Evolutionary conservation across 2,888 invertebrate genomes (phyloP), one percentile per base, ranked within the genome.

Genomic region (Perithous albicinctus): DNA sequence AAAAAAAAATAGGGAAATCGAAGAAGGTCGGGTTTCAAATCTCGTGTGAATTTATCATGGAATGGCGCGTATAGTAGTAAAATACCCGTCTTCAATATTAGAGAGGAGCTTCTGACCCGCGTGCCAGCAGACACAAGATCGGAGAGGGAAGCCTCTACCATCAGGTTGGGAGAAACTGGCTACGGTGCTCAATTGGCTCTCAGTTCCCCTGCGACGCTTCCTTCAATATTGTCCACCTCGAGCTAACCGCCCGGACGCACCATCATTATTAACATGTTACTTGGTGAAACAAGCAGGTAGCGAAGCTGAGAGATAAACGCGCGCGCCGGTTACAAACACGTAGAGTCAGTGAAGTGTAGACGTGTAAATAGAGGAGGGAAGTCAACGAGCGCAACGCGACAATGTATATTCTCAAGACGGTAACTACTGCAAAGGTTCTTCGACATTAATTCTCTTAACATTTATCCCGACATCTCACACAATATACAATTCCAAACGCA

Each of bases 91-190:
- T 82, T 86, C 85, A 82, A 90, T 89, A 91, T 91, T 92, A 91
- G 91, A 92, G 91, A 90, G 91, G 91, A 91, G 89, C 89, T 88
- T 91, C 90, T 88, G 85, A 73, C 6, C 41, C 6, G 43, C 38
- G 51, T n/a, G 6, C 35, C 43, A 66, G n/a, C n/a, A 48, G 26
- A 43, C 18, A n/a, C 48, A 46, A 73, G 77, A 72, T 51, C 66
- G 83, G 88, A 88, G 87, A 88, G 88, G 89, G 89, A 87, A 87
- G n/a, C n/a, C n/a, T n/a, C n/a, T n/a, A n/a, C 80, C 85, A 77
- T 86, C 78, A 59, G 74, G 87, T 85, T 86, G 89, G 88, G 90
- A 90, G 89, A 89, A 88, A 89, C 87, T 84, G 29, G 59, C 41
- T 77, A 29, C 61, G 66, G 7, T 84, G 86, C 85, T 88, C 88